Evolutionary conservation across 2,888 invertebrate species (phyloP).

Genomic region (Beris morrisii): DNA sequence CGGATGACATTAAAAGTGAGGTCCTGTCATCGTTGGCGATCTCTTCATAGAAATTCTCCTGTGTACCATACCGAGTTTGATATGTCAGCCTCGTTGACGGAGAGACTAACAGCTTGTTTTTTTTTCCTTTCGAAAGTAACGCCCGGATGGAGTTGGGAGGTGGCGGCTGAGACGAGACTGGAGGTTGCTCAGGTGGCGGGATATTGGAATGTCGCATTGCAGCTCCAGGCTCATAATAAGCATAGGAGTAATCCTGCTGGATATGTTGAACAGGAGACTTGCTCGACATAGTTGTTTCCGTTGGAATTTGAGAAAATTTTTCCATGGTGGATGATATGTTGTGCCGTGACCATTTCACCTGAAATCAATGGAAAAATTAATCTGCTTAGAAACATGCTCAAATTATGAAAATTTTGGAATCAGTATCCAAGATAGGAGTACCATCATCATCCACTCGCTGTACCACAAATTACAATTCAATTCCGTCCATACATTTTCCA

Average conservation of each 20-base stretch:
- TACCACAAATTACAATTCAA: no score
- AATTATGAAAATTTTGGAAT: no score
- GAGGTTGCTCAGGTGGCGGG: constrained; percentile 61
- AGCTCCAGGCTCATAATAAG: constrained; percentile 75
- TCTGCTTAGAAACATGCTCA: no score
- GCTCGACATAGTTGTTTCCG: constrained; percentile 39
- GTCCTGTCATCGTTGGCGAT: constrained; percentile 40
- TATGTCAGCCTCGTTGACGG: constrained; percentile 63
- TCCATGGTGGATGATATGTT: constrained; percentile 63
- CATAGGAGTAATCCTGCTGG: constrained; percentile 74
- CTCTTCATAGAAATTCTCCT: constrained; percentile 47
- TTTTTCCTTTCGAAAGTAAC: constrained; percentile 53
- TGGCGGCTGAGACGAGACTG: constrained; percentile 45
- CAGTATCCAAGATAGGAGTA: no score
- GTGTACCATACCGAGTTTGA: constrained; percentile 69
- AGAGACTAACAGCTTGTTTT: constrained; percentile 51
- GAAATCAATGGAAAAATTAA: constrained; percentile 5
- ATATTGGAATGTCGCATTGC: constrained; percentile 66
- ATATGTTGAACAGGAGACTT: constrained; percentile 47
- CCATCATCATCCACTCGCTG: no score
- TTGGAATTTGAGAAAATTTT: constrained; percentile 56
- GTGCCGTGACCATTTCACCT: constrained; percentile 60
- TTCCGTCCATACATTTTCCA: no score
- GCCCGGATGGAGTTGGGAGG: constrained; percentile 55
- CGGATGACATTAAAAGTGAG: constrained; percentile 44